These are phyloP conservation scores for Erebia epiphron DNA, from an alignment of 2,888 invertebrate species.

Conservation along the genomic window DNA sequence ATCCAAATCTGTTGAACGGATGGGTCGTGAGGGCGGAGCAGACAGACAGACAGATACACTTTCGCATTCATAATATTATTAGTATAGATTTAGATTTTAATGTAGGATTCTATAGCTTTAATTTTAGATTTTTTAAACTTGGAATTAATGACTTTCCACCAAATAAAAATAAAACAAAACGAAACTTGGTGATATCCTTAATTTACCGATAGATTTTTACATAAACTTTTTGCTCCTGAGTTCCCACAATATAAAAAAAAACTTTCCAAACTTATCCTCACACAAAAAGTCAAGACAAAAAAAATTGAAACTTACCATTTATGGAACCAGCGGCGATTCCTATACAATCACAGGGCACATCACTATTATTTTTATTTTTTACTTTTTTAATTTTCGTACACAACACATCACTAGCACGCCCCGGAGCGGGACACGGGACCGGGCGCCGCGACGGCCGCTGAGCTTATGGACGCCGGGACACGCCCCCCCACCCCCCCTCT, in stretches of 20 bases:
- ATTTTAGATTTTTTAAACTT: too few relatives aligned
- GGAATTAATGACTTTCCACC: too few relatives aligned
- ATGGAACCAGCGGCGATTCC: constrained; percentile 48
- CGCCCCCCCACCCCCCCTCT: constrained; percentile 41
- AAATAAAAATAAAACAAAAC: too few relatives aligned
- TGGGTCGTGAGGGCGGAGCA: too few relatives aligned
- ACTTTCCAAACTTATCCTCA: neutral
- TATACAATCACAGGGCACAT: constrained; percentile 43
- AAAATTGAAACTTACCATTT: constrained; percentile 47
- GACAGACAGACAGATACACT: too few relatives aligned
- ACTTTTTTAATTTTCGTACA: constrained; percentile 42
- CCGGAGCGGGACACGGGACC: constrained; percentile 47
- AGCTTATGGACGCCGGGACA: constrained; percentile 57
- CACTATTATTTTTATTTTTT: constrained; percentile 28
- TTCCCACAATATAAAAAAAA: neutral
- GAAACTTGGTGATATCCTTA: too few relatives aligned
- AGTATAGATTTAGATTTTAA: too few relatives aligned
- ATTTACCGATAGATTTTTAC: too few relatives aligned
- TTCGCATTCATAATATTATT: too few relatives aligned
- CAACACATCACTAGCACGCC: constrained; percentile 42
- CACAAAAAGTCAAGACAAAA: constrained; percentile 8
- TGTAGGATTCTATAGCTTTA: too few relatives aligned
- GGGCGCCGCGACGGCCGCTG: constrained; percentile 52
- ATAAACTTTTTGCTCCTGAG: too few relatives aligned
- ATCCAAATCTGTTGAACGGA: too few relatives aligned